phyloP scores from a whole-genome alignment of 2,888 invertebrate species.

The Pachliopta kotzebuea region DNA sequence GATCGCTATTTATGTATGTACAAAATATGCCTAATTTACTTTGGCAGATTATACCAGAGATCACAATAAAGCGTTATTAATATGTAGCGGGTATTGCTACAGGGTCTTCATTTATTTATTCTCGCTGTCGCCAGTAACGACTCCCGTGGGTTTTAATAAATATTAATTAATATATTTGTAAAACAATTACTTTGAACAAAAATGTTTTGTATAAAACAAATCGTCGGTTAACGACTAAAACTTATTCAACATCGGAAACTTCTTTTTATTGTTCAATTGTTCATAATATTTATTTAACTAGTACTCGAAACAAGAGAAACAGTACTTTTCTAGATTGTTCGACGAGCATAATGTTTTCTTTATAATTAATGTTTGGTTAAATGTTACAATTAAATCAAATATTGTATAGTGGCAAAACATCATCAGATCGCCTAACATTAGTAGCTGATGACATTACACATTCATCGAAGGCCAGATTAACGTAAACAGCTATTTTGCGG shows the following conservation, averaged over 20 bases:
- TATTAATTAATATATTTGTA: not conserved
- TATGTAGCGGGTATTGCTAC: not conserved
- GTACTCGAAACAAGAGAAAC: not conserved
- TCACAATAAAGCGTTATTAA: not conserved
- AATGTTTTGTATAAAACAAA: not conserved
- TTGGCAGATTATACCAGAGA: no score
- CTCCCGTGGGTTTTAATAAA: not conserved
- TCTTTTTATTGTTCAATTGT: not conserved
- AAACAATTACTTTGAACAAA: not conserved
- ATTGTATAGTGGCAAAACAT: constrained; percentile 3
- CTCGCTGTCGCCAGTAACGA: not conserved
- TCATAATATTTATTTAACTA: not conserved
- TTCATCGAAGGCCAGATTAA: constrained; percentile 69
- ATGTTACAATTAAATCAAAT: no score
- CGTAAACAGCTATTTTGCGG: constrained; percentile 64
- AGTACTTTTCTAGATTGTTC: no score
- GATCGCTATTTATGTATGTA: no score
- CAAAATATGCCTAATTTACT: no score
- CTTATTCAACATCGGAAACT: not conserved
- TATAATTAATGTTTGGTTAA: no score
- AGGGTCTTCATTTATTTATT: not conserved
- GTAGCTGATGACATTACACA: constrained; percentile 70
- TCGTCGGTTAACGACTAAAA: not conserved
- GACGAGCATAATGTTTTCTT: no score
- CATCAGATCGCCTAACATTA: constrained; percentile 40